These are phyloP conservation scores for Gambusia affinis DNA, from an alignment of 2,113 vertebrate genomes.

Conservation along the genomic window DNA sequence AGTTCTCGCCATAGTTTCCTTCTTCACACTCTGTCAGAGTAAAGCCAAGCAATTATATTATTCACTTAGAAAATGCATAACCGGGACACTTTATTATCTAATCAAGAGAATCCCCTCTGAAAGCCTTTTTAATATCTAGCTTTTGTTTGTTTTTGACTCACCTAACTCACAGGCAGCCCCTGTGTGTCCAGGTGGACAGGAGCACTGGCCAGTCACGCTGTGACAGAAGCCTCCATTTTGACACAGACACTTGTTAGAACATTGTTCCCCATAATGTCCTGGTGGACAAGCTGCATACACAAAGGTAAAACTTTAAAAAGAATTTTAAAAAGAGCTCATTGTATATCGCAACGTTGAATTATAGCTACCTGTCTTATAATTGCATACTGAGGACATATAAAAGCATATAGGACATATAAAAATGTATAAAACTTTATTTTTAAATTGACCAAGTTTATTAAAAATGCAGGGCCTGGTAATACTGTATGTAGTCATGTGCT, in stretches of 20 bases:
- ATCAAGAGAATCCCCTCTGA: background rate
- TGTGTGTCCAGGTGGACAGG: constrained; percentile 68
- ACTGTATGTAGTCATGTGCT: too few relatives aligned
- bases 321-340: background rate
- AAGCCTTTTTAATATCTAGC: background rate
- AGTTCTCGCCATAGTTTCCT: constrained; percentile 46
- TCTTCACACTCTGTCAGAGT: constrained; percentile 61
- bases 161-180: constrained; percentile 78
- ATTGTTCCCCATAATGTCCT: constrained; percentile 69
- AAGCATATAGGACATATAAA: too few relatives aligned
- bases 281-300: constrained; percentile 69
- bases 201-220: constrained; percentile 61
- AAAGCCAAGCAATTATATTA: background rate
- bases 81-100: background rate
- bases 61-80: background rate
- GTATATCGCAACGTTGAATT: too few relatives aligned
- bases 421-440: too few relatives aligned
- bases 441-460: too few relatives aligned
- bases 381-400: background rate
- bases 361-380: background rate
- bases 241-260: constrained; percentile 75
- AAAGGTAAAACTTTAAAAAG: background rate
- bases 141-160: constrained; percentile 41
- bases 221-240: constrained; percentile 68
- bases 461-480: too few relatives aligned